Percentiles rank a stretch among this genome's conserved stretches.
Conservation (phyloP, 2,113 vertebrate genomes). For the Etheostoma spectabile region DNA sequence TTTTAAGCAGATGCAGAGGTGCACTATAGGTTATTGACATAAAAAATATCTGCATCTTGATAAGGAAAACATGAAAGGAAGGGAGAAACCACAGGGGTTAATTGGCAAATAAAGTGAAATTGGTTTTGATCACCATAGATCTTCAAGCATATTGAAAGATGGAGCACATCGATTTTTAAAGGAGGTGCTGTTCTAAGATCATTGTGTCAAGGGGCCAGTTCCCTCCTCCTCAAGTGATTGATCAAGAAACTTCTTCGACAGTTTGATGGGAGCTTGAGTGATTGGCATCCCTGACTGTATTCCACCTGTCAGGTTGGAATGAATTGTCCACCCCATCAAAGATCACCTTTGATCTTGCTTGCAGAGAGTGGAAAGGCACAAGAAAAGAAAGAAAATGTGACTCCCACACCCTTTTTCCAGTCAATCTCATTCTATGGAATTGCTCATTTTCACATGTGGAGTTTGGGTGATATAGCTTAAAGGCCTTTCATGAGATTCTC, state of each 20-base stretch:
- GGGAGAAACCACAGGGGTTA: background rate
- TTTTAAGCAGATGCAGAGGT: background rate
- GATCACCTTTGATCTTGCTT: constrained; percentile 80
- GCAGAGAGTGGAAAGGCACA: constrained; percentile 62
- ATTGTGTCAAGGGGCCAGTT: constrained; percentile 58
- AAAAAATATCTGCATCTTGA: background rate
- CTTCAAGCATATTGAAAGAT: background rate
- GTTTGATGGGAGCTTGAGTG: constrained; percentile 78
- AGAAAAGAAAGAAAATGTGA: background rate
- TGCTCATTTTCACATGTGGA: constrained; percentile 27
- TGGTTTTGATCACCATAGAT: constrained; percentile 5
- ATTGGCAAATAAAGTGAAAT: background rate
- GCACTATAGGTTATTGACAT: background rate
- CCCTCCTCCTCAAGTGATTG: constrained; percentile 70
- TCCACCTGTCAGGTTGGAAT: constrained; percentile 77
- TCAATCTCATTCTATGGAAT: constrained; percentile 45
- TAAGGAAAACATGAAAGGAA: background rate
- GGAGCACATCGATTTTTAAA: constrained; percentile 10
- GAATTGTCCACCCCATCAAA: constrained; percentile 80
- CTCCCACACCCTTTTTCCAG: constrained; percentile 28
- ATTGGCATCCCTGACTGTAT: constrained; percentile 76
- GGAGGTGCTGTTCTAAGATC: constrained; percentile 31
- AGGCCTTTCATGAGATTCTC: constrained; percentile 45
- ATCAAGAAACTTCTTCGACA: constrained; percentile 80
- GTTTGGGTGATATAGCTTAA: constrained; percentile 55